Evolutionary conservation across 2,113 vertebrate genomes (phyloP), one percentile per base, ranked within the genome.

Genomic region (Sitta europaea): DNA sequence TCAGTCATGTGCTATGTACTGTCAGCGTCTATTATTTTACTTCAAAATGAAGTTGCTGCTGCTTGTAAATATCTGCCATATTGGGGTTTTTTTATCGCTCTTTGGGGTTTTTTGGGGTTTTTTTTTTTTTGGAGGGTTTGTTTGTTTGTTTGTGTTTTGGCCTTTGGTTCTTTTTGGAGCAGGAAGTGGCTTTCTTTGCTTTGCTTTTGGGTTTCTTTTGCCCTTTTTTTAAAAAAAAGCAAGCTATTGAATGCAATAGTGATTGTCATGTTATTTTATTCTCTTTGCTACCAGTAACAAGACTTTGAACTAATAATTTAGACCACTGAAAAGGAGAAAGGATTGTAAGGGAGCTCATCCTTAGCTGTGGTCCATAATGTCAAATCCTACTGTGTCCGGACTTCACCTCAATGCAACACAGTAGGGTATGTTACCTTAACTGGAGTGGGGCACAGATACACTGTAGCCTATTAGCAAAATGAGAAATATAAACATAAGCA

Each of bases 201-300:
- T 73, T 45, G 15, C 18, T 38, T 28, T 55, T 28, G 6, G 8
- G 1, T 17, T 78, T 48, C 9, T n/a, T 71, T 10, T 42, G 28
- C 2, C 4, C 36, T 35, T 14, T 29, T 9, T 68, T 38, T 42
- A n/a, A n/a, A n/a, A 43, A 42, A 42, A 42, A 43, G 42, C 11
- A 77, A 90, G 42, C 4, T 14, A 85, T 88, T 86, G 63, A 85
- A 59, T 88, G 33, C 51, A 21, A 10, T 40, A 62, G 14, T 80
- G 88, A 88, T 96, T 83, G 16, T 25, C 14, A 13, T 66, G 12
- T 88, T 76, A 45, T 76, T 72, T 91, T 90, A 89, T 75, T 94
- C 33, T 66, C 86, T 93, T 76, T 78, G 24, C 51, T 86, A 77
- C 7, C n/a, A 76, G 42, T 77, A 84, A 51, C 68, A 86, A 70